These are phyloP conservation scores for Amblyopsis rosae DNA, from an alignment of 2,113 vertebrate genomes.

Conservation along the genomic window DNA sequence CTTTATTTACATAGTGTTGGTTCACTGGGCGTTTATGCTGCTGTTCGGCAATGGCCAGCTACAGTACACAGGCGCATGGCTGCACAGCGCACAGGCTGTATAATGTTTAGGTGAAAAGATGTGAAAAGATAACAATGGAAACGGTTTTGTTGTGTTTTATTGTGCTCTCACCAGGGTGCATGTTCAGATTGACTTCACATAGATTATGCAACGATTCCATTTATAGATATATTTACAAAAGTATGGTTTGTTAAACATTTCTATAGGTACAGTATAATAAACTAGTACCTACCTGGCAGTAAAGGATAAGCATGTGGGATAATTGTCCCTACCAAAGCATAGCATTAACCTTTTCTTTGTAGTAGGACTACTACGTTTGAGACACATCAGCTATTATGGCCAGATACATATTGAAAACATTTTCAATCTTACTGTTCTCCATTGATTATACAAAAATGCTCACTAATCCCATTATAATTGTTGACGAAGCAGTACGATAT, in stretches of 20 bases:
- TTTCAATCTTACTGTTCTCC: no score
- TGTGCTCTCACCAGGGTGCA: slow-evolving; percentile 51
- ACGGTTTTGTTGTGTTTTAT: slow-evolving; percentile 63
- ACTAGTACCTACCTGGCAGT: slow-evolving; percentile 5
- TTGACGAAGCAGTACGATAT: slow-evolving; percentile 11
- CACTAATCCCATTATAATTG: neutral
- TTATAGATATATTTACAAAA: slow-evolving; percentile 35
- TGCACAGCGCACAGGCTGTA: neutral
- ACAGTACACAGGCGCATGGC: slow-evolving; percentile 17
- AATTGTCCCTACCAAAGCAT: no score
- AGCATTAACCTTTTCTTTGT: neutral
- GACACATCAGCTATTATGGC: neutral
- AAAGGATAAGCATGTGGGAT: neutral
- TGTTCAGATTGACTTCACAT: slow-evolving; percentile 40
- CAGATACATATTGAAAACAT: neutral
- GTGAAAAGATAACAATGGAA: slow-evolving; percentile 2
- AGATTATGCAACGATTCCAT: slow-evolving; percentile 13
- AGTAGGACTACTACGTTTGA: neutral
- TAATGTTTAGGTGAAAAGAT: slow-evolving; percentile 11
- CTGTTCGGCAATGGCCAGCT: slow-evolving; percentile 34
- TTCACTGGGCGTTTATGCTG: slow-evolving; percentile 24
- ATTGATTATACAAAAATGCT: neutral
- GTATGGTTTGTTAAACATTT: slow-evolving; percentile 61
- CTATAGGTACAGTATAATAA: slow-evolving; percentile 27
- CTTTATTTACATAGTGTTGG: slow-evolving; percentile 43